A percentile compares a stretch with the other conserved stretches of the same genome.
Conservation (phyloP, 2,888 invertebrate genomes). For the Drosophila fulvimacula region DNA sequence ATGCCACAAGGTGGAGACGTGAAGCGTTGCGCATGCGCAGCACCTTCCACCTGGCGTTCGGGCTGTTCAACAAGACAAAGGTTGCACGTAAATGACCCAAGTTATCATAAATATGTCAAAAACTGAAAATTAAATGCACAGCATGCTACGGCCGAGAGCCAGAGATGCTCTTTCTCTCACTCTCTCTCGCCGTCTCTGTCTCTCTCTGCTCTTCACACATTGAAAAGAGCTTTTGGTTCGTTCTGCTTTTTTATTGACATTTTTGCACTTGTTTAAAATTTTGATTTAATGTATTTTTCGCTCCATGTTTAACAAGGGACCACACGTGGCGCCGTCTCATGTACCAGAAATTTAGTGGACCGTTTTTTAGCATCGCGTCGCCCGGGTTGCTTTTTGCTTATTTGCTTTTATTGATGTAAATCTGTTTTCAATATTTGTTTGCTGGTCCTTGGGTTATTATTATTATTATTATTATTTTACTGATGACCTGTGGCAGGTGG, state of each 20-base stretch:
- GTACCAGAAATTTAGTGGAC: conserved; percentile 52
- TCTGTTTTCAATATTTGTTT: conserved; percentile 12
- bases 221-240: conserved; percentile 24
- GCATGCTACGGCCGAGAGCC: conserved; percentile 57
- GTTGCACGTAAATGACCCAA: conserved; percentile 84
- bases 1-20: conserved; percentile 46
- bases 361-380: conserved; percentile 16
- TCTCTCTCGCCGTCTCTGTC: neutral
- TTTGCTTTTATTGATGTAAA: conserved; percentile 29
- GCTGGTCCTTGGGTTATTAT: neutral
- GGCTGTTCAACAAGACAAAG: conserved; percentile 76
- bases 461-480: neutral
- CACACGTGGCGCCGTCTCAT: conserved; percentile 74
- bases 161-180: neutral
- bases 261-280: conserved; percentile 80
- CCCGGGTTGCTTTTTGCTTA: neutral
- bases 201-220: conserved; percentile 30
- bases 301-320: conserved; percentile 61
- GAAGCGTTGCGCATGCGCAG: conserved; percentile 57
- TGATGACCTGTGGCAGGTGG: conserved; percentile 17
- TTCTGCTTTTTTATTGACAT: conserved; percentile 69
- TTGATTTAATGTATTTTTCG: conserved; percentile 76
- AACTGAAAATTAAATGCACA: conserved; percentile 84
- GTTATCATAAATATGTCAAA: conserved; percentile 85
- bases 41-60: conserved; percentile 81